Evolutionary conservation across 2,888 invertebrate species (phyloP).

Genomic region (Melangyna quadrimaculata): DNA sequence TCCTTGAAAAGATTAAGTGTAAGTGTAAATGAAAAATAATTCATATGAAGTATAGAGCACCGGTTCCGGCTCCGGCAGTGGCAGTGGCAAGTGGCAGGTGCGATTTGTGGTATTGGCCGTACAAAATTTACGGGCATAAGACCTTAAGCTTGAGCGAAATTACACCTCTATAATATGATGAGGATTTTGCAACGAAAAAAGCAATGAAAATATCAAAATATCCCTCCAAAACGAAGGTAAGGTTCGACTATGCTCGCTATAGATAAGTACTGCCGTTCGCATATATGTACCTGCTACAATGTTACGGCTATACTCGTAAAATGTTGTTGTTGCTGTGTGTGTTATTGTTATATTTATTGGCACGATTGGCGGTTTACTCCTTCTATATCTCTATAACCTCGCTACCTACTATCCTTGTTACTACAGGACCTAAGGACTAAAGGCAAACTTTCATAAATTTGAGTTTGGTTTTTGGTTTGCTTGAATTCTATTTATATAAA

Average conservation of each 20-base stretch:
- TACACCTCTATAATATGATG: constrained; percentile 30
- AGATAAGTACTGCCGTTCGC: background rate
- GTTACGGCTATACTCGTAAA: constrained; percentile 27
- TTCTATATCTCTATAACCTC: background rate
- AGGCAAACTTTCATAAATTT: constrained; percentile 54
- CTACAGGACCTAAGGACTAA: background rate
- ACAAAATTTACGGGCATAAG: constrained; percentile 16
- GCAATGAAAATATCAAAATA: constrained; percentile 44
- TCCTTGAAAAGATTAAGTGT: constrained; percentile 52
- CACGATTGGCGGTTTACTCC: constrained; percentile 48
- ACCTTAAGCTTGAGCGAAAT: constrained; percentile 24
- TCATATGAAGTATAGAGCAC: constrained; percentile 41
- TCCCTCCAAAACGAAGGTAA: constrained; percentile 14
- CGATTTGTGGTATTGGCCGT: constrained; percentile 48
- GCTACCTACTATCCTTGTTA: background rate
- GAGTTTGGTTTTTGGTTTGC: constrained; percentile 10
- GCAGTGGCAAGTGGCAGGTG: constrained; percentile 16
- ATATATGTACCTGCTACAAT: no score
- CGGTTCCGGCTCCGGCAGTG: background rate
- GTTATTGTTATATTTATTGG: background rate
- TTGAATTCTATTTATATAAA: background rate
- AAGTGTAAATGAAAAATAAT: constrained; percentile 60
- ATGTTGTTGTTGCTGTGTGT: background rate
- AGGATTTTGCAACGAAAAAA: constrained; percentile 18
- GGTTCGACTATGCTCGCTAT: background rate